phyloP scores from a whole-genome alignment of 2,113 vertebrate species.

The Archocentrus centrarchus region DNA sequence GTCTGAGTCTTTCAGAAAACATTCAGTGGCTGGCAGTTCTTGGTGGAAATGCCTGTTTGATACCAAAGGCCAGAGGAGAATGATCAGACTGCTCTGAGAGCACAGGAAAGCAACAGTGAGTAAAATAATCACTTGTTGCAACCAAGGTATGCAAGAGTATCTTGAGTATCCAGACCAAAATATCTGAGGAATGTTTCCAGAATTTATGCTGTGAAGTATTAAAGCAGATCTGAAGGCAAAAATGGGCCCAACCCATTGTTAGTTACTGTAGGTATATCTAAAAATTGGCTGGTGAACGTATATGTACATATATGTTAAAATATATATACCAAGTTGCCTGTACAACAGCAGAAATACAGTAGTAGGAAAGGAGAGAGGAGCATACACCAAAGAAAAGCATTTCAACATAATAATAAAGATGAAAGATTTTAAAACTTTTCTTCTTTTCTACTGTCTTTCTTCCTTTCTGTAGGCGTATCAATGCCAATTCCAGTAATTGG shows the following conservation, averaged over 20 bases:
- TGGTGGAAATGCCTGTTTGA: background rate
- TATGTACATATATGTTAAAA: too few species aligned
- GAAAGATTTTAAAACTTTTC: background rate
- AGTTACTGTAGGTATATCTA: too few species aligned
- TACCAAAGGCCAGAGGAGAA: background rate
- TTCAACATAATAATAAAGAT: background rate
- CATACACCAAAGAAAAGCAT: background rate
- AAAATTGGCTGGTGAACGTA: too few species aligned
- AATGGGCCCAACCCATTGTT: too few species aligned
- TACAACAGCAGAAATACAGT: background rate
- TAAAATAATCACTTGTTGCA: background rate
- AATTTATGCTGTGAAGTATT: too few species aligned
- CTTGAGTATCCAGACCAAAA: background rate
- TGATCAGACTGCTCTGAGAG: background rate
- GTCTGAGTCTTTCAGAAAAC: background rate
- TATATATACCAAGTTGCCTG: background rate
- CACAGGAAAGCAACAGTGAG: background rate
- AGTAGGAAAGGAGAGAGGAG: background rate
- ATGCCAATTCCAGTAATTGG: conserved; percentile 96
- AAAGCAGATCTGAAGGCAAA: too few species aligned
- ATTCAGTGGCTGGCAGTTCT: background rate
- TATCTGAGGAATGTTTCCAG: too few species aligned
- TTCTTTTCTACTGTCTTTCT: background rate
- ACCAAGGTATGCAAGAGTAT: background rate
- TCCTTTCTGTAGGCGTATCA: conserved; percentile 86